Base-by-base conservation (phyloP, 30 jellyfish, hydroid and myxozoan genomes). In the Haliclystus octoradiatus region DNA sequence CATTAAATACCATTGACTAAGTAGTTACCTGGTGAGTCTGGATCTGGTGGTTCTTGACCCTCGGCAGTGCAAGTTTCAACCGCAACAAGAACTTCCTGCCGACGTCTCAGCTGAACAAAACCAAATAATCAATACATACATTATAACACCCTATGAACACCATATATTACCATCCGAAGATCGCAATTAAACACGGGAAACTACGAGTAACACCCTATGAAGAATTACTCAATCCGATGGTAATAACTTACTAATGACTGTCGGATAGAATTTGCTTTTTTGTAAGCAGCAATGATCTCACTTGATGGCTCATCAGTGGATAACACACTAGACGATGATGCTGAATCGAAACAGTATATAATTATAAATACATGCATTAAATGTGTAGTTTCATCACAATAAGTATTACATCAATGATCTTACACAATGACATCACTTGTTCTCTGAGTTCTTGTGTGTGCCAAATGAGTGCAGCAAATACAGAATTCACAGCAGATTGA, bases 361-460 rank as follows among this genome's bases (percentile, higher is more conserved):
- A n/a, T n/a, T n/a, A n/a, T n/a, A n/a, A n/a, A n/a, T n/a, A n/a
- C n/a, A n/a, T n/a, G n/a, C n/a, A n/a, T n/a, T n/a, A n/a, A n/a
- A n/a, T n/a, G n/a, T n/a, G n/a, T n/a, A n/a, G n/a, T n/a, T n/a
- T n/a, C n/a, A n/a, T n/a, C n/a, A n/a, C n/a, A n/a, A n/a, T n/a
- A n/a, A n/a, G n/a, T n/a, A n/a, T n/a, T n/a, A n/a, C n/a, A n/a
- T n/a, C n/a, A n/a, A n/a, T n/a, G n/a, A n/a, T n/a, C n/a, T n/a
- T n/a, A n/a, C 98, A 64, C 65, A 65, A 79, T 3, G 73, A 24
- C 0, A 83, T 35, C 27, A 89, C 64, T 15, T 64, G 76, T 35
- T 89, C 98, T 19, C 98, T 51, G 78, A 89, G 67, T 60, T 89
- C 98, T 81, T 89, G 98, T 24, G 98, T 89, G 68, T 89, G 98